Evolutionary conservation across 2,888 invertebrate genomes (phyloP).

Genomic region (Hybos culiciformis): DNA sequence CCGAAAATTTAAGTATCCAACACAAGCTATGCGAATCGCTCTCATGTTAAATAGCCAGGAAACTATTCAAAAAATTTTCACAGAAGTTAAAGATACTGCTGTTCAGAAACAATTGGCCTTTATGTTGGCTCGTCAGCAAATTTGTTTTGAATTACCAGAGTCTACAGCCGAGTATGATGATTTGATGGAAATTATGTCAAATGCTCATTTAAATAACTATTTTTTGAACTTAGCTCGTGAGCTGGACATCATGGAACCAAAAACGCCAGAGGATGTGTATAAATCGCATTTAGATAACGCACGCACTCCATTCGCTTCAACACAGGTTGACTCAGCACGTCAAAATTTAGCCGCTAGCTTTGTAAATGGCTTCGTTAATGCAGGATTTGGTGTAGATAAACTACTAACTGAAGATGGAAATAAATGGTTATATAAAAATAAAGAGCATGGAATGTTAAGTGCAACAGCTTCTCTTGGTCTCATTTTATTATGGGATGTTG

Average conservation of each 20-base stretch:
- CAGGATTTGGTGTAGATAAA: slow-evolving; percentile 94
- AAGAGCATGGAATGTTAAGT: slow-evolving; percentile 94
- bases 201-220: slow-evolving; percentile 83
- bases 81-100: slow-evolving; percentile 63
- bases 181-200: slow-evolving; percentile 81
- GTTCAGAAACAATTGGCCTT: slow-evolving; percentile 90
- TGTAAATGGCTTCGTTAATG: slow-evolving; percentile 98
- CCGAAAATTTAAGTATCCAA: slow-evolving; percentile 71
- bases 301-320: slow-evolving; percentile 57
- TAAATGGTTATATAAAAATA: slow-evolving; percentile 91
- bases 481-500: slow-evolving; percentile 95
- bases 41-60: slow-evolving; percentile 75
- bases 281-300: slow-evolving; percentile 92
- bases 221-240: slow-evolving; percentile 89
- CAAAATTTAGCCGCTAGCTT: slow-evolving; percentile 96
- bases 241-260: slow-evolving; percentile 98
- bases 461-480: slow-evolving; percentile 94
- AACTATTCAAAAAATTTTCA: slow-evolving; percentile 72
- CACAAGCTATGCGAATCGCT: slow-evolving; percentile 80
- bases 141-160: slow-evolving; percentile 65
- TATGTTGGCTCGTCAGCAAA: slow-evolving; percentile 90
- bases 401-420: slow-evolving; percentile 73
- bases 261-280: slow-evolving; percentile 97
- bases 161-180: slow-evolving; percentile 54
- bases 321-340: slow-evolving; percentile 83